These are phyloP conservation scores for Takifugu flavidus DNA, from an alignment of 2,113 vertebrate species.

Conservation along the genomic window DNA sequence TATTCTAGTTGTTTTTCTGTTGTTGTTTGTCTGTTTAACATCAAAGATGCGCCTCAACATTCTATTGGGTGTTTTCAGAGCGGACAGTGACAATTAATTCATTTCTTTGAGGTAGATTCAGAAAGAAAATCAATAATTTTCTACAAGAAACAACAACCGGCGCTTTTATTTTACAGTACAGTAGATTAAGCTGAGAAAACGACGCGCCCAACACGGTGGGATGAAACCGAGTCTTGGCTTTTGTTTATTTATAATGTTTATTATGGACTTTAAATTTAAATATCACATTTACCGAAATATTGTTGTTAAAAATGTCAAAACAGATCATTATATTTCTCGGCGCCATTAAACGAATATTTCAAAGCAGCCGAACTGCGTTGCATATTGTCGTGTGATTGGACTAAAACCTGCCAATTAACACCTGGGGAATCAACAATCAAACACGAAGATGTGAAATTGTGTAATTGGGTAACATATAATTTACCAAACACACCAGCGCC, in stretches of 20 bases:
- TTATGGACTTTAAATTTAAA: background rate
- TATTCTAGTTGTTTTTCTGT: too few species aligned
- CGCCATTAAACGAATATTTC: background rate
- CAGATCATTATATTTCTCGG: background rate
- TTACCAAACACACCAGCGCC: too few species aligned
- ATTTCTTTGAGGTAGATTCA: conserved; percentile 69
- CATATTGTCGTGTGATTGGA: background rate
- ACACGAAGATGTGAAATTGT: background rate
- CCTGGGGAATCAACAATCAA: background rate
- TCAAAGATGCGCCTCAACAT: background rate
- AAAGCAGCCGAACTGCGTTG: too few species aligned
- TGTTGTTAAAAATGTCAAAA: background rate
- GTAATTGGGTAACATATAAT: too few species aligned
- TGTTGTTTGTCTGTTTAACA: too few species aligned
- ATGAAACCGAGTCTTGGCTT: background rate
- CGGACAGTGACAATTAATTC: conserved; percentile 33
- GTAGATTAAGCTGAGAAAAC: background rate
- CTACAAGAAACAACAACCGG: conserved; percentile 4
- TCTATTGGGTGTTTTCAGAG: background rate
- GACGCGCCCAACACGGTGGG: background rate
- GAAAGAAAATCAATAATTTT: conserved; percentile 5
- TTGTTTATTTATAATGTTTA: background rate
- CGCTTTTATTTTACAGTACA: background rate
- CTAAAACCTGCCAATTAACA: background rate
- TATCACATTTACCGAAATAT: too few species aligned